These are phyloP conservation scores for Nebria brevicollis DNA, from an alignment of 2,888 invertebrate genomes.

Conservation along the genomic window DNA sequence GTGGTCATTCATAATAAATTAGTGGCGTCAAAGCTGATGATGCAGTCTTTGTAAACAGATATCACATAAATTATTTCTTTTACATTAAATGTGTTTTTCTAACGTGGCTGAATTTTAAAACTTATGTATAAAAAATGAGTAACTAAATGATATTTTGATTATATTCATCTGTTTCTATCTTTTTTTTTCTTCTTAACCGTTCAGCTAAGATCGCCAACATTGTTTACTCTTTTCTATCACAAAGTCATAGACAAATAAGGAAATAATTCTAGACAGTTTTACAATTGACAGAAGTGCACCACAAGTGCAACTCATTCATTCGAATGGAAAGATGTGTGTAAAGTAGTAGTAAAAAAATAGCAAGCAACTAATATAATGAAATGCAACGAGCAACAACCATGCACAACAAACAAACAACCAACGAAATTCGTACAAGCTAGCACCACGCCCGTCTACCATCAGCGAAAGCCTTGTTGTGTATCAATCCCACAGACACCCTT, in stretches of 20 bases:
- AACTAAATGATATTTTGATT: conserved; percentile 14
- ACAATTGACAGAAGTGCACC: conserved; percentile 41
- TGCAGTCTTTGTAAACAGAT: conserved; percentile 40
- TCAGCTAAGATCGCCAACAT: conserved; percentile 30
- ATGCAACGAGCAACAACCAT: conserved; percentile 58
- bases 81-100: conserved; percentile 8
- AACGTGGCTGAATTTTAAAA: background rate
- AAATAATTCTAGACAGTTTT: conserved; percentile 22
- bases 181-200: background rate
- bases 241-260: conserved; percentile 22
- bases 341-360: conserved; percentile 18
- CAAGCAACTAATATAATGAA: conserved; percentile 45
- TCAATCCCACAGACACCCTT: background rate
- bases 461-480: conserved; percentile 47
- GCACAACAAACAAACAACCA: conserved; percentile 53
- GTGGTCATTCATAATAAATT: conserved; percentile 29
- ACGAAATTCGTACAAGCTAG: conserved; percentile 55
- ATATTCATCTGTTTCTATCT: background rate
- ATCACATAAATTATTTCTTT: conserved; percentile 31
- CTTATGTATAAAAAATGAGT: conserved; percentile 13
- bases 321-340: background rate
- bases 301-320: background rate
- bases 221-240: conserved; percentile 31
- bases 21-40: conserved; percentile 42
- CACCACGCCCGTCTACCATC: conserved; percentile 54